A percentile compares a stretch with the other conserved stretches of the same genome.
phyloP scores from a whole-genome alignment of 2,888 invertebrate species.

The Quadroppia sp. region DNA sequence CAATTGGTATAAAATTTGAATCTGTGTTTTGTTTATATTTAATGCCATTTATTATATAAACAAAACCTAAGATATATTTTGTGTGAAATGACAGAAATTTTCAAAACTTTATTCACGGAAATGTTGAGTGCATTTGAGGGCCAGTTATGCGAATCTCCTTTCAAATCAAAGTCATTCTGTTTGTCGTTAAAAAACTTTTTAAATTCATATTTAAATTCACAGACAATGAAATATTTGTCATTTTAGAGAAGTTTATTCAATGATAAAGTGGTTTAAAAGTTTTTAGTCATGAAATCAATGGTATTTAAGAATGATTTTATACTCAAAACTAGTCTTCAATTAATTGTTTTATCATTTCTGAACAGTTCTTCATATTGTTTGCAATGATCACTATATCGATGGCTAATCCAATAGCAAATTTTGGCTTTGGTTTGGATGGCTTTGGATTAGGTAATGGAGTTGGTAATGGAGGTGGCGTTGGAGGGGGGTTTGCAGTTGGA shows the following conservation, averaged over 20 bases:
- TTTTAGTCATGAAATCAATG: background rate
- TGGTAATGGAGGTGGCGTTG: background rate
- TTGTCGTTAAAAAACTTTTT: background rate
- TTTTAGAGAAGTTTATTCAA: background rate
- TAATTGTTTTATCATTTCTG: background rate
- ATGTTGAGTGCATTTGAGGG: background rate
- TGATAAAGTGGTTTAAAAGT: background rate
- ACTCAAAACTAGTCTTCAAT: background rate
- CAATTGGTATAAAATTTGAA: too few species aligned
- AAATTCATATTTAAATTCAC: background rate
- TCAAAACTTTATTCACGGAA: background rate
- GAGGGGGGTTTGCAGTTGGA: background rate
- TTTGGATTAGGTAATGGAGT: background rate
- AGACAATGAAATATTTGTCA: background rate
- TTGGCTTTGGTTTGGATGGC: background rate
- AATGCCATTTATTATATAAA: background rate
- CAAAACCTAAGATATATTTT: background rate
- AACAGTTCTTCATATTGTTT: background rate
- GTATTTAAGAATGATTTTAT: background rate
- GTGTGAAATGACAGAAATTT: background rate
- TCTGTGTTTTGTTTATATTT: too few species aligned
- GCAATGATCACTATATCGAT: background rate
- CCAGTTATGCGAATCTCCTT: slow-evolving; percentile 25
- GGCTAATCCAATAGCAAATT: background rate
- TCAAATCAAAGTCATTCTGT: background rate